Evolutionary conservation across 64 coral and sea anemone genomes (phyloP).

Genomic region (Catalaphyllia jardinei): DNA sequence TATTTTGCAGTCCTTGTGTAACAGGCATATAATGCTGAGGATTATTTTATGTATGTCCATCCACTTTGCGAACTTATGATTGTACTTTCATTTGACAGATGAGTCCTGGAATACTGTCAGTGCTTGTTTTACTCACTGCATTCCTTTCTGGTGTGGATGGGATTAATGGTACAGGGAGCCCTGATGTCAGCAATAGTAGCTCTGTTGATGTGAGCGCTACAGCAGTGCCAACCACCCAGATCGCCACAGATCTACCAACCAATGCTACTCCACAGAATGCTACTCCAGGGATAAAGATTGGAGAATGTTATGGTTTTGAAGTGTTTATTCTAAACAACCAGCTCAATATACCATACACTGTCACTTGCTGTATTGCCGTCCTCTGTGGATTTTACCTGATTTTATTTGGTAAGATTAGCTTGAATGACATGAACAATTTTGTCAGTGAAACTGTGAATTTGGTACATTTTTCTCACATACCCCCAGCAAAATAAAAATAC

Average conservation of each 20-base stretch:
- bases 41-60: too few relatives aligned
- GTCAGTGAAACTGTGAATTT: too few relatives aligned
- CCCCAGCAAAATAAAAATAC: too few relatives aligned
- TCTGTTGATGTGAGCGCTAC: background rate
- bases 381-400: conserved; percentile 74
- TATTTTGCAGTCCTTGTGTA: too few relatives aligned
- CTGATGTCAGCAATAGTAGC: background rate
- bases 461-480: too few relatives aligned
- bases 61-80: too few relatives aligned
- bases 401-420: conserved; percentile 67
- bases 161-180: background rate
- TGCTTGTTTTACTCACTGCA: background rate
- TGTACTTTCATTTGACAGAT: background rate
- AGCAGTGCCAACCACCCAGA: background rate
- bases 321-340: conserved; percentile 71
- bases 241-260: background rate
- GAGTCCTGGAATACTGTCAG: background rate
- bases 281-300: conserved; percentile 1
- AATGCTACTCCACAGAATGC: background rate
- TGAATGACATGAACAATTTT: background rate
- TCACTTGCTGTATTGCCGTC: conserved; percentile 57
- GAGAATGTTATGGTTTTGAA: conserved; percentile 37
- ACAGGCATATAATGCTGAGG: too few relatives aligned
- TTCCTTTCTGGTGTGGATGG: background rate
- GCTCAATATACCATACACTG: conserved; percentile 74